Conservation (phyloP, 2,113 vertebrate genomes). For the Oryzias melastigma region DNA sequence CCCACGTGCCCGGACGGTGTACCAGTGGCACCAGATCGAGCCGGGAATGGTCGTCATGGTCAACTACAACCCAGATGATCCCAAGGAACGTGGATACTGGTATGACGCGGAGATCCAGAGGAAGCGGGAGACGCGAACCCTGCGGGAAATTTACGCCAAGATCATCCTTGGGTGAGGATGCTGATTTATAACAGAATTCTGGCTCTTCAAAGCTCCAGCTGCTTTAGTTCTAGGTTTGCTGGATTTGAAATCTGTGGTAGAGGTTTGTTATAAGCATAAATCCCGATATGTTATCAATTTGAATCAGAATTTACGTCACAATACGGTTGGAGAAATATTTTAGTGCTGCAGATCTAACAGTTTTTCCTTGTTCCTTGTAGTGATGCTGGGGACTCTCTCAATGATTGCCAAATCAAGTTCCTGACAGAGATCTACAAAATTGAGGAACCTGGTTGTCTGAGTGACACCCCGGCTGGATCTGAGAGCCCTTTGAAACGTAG, state of each 20-base stretch:
- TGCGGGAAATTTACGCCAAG: constrained; percentile 84
- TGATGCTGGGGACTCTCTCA: constrained; percentile 85
- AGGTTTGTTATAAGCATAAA: constrained; percentile 4
- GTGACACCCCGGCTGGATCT: constrained; percentile 67
- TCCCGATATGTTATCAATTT: constrained; percentile 12
- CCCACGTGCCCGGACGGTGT: constrained; percentile 83
- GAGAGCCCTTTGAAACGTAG: constrained; percentile 85
- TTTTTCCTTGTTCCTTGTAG: constrained; percentile 55
- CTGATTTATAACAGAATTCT: background rate
- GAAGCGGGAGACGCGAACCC: constrained; percentile 85
- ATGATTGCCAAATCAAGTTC: constrained; percentile 89
- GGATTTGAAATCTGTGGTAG: constrained; percentile 2
- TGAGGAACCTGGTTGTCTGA: constrained; percentile 81
- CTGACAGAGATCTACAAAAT: constrained; percentile 96
- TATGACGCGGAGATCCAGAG: constrained; percentile 91
- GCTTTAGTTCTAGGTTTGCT: background rate
- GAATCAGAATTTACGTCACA: background rate
- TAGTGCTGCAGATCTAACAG: background rate
- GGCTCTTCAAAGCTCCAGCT: too few species aligned
- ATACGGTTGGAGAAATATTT: background rate
- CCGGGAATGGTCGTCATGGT: constrained; percentile 92
- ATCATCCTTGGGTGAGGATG: constrained; percentile 88
- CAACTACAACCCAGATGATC: constrained; percentile 93
- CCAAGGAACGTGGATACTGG: constrained; percentile 94
- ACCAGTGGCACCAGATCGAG: constrained; percentile 91